These are phyloP conservation scores for Caenorhabditis becei DNA, from an alignment of 2,888 invertebrate species.

Conservation along the genomic window DNA sequence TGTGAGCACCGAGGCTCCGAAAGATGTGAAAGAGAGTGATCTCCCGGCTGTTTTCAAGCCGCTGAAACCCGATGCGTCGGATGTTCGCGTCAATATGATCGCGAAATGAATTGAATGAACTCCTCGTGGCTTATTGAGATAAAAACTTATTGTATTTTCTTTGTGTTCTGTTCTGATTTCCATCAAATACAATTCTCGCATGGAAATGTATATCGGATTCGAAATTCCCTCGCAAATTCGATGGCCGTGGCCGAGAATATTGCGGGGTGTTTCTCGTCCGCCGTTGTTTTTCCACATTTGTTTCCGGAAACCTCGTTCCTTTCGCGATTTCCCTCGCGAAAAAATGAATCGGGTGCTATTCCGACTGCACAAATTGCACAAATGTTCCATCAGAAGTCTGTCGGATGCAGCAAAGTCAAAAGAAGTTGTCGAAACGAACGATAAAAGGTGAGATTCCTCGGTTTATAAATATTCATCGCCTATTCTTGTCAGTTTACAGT, in stretches of 20 bases:
- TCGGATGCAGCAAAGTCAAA: slow-evolving; percentile 44
- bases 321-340: not conserved
- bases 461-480: not conserved
- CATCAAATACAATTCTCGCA: too few species aligned
- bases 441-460: slow-evolving; percentile 27
- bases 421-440: slow-evolving; percentile 29
- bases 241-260: slow-evolving; percentile 27
- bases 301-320: not conserved
- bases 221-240: slow-evolving; percentile 3
- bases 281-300: slow-evolving; percentile 16
- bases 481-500: slow-evolving; percentile 18
- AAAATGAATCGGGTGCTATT: slow-evolving; percentile 41
- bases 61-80: not conserved
- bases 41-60: not conserved
- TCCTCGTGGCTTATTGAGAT: too few species aligned
- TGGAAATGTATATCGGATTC: not conserved
- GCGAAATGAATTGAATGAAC: too few species aligned
- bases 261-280: not conserved
- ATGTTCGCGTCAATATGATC: too few species aligned
- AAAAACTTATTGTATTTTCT: too few species aligned
- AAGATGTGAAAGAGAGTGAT: not conserved
- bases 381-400: slow-evolving; percentile 23
- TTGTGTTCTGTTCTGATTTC: too few species aligned
- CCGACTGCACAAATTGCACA: slow-evolving; percentile 33
- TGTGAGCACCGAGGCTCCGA: not conserved